Evolutionary conservation across 2,797 vertebrate species (phyloP), one percentile per base, ranked within the genome.

Genomic region (Protonibea diacanthus): DNA sequence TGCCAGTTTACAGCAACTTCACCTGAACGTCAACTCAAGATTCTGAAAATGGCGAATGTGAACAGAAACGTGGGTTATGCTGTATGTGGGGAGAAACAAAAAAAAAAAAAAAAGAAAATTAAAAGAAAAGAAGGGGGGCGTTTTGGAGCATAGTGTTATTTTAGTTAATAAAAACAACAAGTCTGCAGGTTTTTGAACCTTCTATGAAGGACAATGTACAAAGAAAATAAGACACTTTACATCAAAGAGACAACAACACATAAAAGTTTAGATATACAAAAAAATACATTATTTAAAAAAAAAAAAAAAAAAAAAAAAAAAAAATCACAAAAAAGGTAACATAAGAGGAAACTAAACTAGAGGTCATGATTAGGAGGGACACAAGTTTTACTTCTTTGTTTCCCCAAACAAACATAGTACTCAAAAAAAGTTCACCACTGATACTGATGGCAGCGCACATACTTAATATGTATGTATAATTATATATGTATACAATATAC

Each of bases 261-360:
- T 90, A 89, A 90, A 91, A 57, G 85, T 86, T 90, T 88, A 87
- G 82, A 92, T 93, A 92, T 90, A 92, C 86, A 88, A 93, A 91
- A 89, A 90, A 87, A 84, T 83, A 91, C 81, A 90, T 74, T 77
- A 85, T 81, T 74, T 88, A 76, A 75, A 85, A 82, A 55, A 63
- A 40, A 76, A 47, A 74, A 15, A 52, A 40, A 76, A 47, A 74
- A 15, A 52, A 88, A 60, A 88, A 60, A 85, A 82, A 75, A 38
- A 6, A 69, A 76, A 83, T 82, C 55, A 71, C 81, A 72, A 84
- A 75, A 75, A 33, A 33, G 29, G 61, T 71, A 76, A 85, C 33
- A 38, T 80, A 79, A 55, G 29, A 78, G 49, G 56, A 75, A 60
- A 21, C 82, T 88, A 80, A 0, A 78, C 81, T 80, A 80, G 8